These are phyloP conservation scores for Platysteira castanea DNA, from an alignment of 2,113 vertebrate genomes.

Conservation along the genomic window DNA sequence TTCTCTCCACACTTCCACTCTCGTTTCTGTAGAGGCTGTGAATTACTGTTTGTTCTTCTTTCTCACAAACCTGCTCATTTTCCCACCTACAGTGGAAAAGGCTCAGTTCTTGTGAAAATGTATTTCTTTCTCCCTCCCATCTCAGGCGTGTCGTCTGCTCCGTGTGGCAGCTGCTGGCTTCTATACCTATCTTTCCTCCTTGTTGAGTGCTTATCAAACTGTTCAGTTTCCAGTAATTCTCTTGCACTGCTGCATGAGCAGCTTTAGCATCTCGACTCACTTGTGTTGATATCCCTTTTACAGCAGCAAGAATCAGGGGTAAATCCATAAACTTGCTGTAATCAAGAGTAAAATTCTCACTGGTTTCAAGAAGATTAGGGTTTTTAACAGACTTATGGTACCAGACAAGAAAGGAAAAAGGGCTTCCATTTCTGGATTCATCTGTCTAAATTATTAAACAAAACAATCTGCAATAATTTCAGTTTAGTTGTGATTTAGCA, in stretches of 20 bases:
- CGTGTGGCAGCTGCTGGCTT: not conserved
- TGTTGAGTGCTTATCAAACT: not conserved
- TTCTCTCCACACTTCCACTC: not conserved
- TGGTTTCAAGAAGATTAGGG: not conserved
- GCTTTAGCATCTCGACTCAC: not conserved
- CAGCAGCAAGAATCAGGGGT: not conserved
- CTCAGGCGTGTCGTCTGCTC: not conserved
- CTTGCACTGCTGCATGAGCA: not conserved
- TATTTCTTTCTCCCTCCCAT: not conserved
- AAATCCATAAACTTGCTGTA: not conserved
- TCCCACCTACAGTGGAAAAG: not conserved
- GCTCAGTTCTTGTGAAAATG: not conserved
- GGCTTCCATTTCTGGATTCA: not conserved
- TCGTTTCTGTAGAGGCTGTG: not conserved
- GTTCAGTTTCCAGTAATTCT: not conserved
- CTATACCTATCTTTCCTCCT: not conserved
- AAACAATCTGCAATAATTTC: not conserved
- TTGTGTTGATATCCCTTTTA: not conserved
- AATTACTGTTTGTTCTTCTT: not conserved
- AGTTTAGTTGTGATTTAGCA: not conserved
- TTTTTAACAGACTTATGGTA: not conserved
- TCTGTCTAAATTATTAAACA: not conserved
- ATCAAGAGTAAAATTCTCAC: not conserved
- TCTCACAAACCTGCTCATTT: not conserved
- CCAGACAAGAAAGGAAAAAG: not conserved